These are phyloP conservation scores for Heliopora coerulea DNA, from an alignment of 92 coral and sea anemone species.

Conservation along the genomic window DNA sequence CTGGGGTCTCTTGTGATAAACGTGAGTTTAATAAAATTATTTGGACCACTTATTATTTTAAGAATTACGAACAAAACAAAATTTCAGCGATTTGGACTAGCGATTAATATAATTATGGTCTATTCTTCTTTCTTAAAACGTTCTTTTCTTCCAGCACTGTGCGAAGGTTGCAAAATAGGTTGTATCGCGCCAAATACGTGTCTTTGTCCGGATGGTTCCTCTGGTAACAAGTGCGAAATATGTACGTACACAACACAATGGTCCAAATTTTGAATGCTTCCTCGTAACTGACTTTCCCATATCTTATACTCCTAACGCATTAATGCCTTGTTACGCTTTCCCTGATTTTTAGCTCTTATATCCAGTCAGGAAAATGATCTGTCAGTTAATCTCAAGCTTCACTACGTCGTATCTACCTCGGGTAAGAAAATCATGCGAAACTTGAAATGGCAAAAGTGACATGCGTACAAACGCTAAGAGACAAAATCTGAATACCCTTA, in stretches of 20 bases:
- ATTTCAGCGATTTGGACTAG: no score
- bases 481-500: no score
- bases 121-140: not conserved
- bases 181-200: slow-evolving; percentile 67
- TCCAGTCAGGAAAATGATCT: slow-evolving; percentile 29
- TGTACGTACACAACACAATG: slow-evolving; percentile 46
- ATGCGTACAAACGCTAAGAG: no score
- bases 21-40: slow-evolving; percentile 17
- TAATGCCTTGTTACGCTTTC: not conserved
- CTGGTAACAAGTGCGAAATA: slow-evolving; percentile 64
- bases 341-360: slow-evolving; percentile 13
- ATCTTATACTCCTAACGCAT: no score
- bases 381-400: slow-evolving; percentile 10
- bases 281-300: not conserved
- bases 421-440: not conserved
- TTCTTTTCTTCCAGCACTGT: slow-evolving; percentile 46
- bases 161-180: slow-evolving; percentile 47
- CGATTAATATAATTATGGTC: no score
- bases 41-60: no score
- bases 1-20: slow-evolving; percentile 42
- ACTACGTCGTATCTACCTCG: not conserved
- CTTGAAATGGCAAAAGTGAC: no score
- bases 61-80: no score
- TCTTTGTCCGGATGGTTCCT: slow-evolving; percentile 64
- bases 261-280: not conserved